phyloP scores from a whole-genome alignment of 2,113 vertebrate genomes.

The Deroptyus accipitrinus region DNA sequence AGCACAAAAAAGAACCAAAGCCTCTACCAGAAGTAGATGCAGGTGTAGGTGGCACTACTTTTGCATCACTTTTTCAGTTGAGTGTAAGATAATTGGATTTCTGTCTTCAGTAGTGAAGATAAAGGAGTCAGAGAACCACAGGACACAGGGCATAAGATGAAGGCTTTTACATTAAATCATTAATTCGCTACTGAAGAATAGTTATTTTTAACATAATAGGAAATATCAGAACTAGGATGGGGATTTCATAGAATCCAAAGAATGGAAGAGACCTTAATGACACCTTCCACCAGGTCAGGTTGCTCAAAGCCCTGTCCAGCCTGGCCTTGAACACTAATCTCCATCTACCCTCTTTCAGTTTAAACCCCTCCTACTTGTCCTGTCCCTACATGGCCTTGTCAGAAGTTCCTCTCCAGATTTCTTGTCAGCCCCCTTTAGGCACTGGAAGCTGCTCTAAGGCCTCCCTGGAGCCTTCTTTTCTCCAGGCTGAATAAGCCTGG shows the following conservation, averaged over 20 bases:
- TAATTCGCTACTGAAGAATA: neutral
- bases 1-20: neutral
- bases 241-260: neutral
- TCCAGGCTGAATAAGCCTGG: neutral
- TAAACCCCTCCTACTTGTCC: neutral
- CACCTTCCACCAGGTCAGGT: neutral
- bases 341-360: neutral
- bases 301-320: neutral
- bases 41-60: neutral
- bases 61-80: neutral
- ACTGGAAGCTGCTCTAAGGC: neutral
- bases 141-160: neutral
- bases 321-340: neutral
- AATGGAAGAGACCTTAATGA: neutral
- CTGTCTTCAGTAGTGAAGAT: neutral
- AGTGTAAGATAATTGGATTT: neutral
- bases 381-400: neutral
- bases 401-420: neutral
- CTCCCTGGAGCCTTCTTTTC: neutral
- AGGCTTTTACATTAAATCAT: neutral
- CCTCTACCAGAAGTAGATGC: neutral
- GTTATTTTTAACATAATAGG: neutral
- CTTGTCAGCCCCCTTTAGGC: neutral
- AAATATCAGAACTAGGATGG: neutral
- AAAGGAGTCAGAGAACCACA: neutral